phyloP scores from a whole-genome alignment of 2,888 invertebrate genomes.

The Trachelus iudaicus region DNA sequence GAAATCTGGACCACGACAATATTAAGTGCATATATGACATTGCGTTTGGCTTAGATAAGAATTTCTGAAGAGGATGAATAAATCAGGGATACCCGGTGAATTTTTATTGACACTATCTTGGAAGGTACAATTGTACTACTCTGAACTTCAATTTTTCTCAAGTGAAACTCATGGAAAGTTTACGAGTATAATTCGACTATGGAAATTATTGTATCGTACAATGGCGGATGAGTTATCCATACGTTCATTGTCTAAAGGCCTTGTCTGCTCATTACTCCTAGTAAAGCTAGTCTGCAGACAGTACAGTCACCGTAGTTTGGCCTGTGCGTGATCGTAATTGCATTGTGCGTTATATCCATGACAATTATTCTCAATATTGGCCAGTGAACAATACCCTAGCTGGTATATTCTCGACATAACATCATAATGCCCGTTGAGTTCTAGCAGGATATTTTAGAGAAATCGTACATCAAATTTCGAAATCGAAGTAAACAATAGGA shows the following conservation, averaged over 20 bases:
- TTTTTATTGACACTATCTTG: background rate
- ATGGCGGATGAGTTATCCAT: conserved; percentile 32
- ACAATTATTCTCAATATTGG: conserved; percentile 30
- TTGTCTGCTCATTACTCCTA: conserved; percentile 38
- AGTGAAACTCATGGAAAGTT: background rate
- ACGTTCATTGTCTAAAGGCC: conserved; percentile 37
- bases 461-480: background rate
- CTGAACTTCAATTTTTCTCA: background rate
- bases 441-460: background rate
- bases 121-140: background rate
- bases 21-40: too few species aligned
- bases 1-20: background rate
- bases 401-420: background rate
- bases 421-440: background rate
- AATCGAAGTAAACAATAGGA: background rate
- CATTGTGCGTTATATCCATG: conserved; percentile 16
- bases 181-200: conserved; percentile 23
- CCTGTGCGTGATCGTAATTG: conserved; percentile 21
- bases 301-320: conserved; percentile 18
- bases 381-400: conserved; percentile 14
- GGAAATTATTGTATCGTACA: conserved; percentile 37
- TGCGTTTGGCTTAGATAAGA: too few species aligned
- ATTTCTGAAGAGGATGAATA: background rate
- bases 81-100: background rate
- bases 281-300: conserved; percentile 11